A percentile compares a stretch with the other conserved stretches of the same genome.
Evolutionary conservation across 2,888 invertebrate species (phyloP).

Genomic region (Lasiommata megera): DNA sequence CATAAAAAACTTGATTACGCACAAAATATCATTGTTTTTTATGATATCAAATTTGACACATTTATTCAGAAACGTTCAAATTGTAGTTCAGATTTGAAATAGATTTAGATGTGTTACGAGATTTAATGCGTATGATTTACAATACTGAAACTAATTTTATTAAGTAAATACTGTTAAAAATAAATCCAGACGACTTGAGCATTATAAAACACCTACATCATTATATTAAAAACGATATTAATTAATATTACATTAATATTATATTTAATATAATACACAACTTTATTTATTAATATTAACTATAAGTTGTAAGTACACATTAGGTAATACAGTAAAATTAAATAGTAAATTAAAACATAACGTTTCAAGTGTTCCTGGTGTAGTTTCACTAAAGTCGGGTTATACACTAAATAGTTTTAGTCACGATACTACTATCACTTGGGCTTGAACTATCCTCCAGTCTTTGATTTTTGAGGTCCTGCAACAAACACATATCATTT

Average conservation of each 20-base stretch:
- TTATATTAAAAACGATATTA: not conserved
- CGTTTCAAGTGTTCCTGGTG: slow-evolving; percentile 35
- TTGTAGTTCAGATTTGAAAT: not conserved
- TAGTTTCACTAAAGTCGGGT: slow-evolving; percentile 68
- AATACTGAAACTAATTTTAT: not conserved
- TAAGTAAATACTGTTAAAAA: not conserved
- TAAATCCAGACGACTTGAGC: slow-evolving; percentile 18
- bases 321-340: slow-evolving; percentile 12
- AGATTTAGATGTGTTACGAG: not conserved
- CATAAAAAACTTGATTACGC: no score
- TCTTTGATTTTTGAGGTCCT: slow-evolving; percentile 68
- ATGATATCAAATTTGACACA: no score
- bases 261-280: slow-evolving; percentile 10
- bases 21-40: no score
- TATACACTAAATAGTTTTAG: slow-evolving; percentile 78
- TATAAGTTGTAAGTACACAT: slow-evolving; percentile 18
- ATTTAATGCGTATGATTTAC: no score
- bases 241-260: not conserved
- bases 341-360: slow-evolving; percentile 7
- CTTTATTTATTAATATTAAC: not conserved
- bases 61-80: not conserved
- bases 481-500: slow-evolving; percentile 49
- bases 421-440: slow-evolving; percentile 74
- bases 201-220: slow-evolving; percentile 20
- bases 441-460: slow-evolving; percentile 69